Evolutionary conservation across 2,113 vertebrate genomes (phyloP).

Genomic region (Hoplias malabaricus): DNA sequence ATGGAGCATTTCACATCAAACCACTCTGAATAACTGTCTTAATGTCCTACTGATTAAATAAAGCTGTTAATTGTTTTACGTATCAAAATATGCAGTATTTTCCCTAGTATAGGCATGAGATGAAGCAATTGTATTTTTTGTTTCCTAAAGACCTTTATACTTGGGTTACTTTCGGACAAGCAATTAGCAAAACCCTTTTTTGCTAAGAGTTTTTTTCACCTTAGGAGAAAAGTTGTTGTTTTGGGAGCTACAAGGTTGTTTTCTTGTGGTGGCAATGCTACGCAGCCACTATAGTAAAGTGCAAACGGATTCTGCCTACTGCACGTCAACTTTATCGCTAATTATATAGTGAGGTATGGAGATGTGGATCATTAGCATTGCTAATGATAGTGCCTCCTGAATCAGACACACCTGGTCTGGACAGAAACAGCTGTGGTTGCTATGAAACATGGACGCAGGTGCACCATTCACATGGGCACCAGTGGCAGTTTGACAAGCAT

Average conservation of each 20-base stretch:
- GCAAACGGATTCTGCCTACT: slow-evolving; percentile 40
- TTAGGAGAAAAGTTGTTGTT: not conserved
- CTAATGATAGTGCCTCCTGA: slow-evolving; percentile 56
- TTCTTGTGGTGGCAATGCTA: slow-evolving; percentile 1
- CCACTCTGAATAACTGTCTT: too few species aligned
- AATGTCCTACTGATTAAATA: too few species aligned
- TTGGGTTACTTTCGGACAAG: not conserved
- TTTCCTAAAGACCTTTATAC: not conserved
- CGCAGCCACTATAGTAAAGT: slow-evolving; percentile 32
- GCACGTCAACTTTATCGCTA: slow-evolving; percentile 54
- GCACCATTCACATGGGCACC: slow-evolving; percentile 32
- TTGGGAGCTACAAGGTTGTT: not conserved
- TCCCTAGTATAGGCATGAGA: too few species aligned
- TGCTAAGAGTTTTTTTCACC: not conserved
- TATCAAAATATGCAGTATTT: too few species aligned
- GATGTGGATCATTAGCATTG: slow-evolving; percentile 57
- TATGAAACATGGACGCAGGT: slow-evolving; percentile 56
- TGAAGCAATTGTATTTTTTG: too few species aligned
- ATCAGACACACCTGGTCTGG: slow-evolving; percentile 55
- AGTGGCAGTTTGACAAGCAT: slow-evolving; percentile 35
- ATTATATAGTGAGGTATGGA: slow-evolving; percentile 56
- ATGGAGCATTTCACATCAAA: too few species aligned
- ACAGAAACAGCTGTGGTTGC: slow-evolving; percentile 55
- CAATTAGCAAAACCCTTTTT: not conserved
- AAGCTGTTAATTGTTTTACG: too few species aligned